Evolutionary conservation across 2,113 vertebrate species (phyloP).

Genomic region (Tursiops truncatus): DNA sequence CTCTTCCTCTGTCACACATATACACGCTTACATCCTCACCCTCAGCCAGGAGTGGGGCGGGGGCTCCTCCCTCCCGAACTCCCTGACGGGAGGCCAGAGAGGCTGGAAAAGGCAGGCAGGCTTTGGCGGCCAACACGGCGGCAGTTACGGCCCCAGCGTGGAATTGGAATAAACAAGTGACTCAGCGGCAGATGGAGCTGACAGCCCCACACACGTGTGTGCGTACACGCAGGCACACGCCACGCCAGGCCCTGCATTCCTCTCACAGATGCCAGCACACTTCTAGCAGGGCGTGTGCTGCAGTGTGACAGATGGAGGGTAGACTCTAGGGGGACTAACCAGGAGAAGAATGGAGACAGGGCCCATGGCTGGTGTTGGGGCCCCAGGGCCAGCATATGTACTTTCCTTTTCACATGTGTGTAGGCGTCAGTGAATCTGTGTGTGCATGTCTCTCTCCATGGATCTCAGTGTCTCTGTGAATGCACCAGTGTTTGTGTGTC

Average conservation of each 20-base stretch:
- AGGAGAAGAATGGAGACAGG: background rate
- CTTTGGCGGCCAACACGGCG: conserved; percentile 70
- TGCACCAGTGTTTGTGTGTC: background rate
- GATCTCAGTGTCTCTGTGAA: background rate
- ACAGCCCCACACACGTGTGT: conserved; percentile 68
- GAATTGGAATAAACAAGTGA: conserved; percentile 79
- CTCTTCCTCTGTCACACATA: background rate
- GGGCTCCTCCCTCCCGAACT: conserved; percentile 15
- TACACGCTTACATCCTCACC: background rate
- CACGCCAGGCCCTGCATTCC: conserved; percentile 18
- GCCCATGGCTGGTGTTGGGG: background rate
- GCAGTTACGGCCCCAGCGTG: conserved; percentile 74
- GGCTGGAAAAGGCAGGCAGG: conserved; percentile 73
- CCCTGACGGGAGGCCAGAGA: conserved; percentile 63
- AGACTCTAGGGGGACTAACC: background rate
- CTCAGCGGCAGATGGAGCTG: conserved; percentile 78
- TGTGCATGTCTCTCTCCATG: background rate
- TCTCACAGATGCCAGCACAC: background rate
- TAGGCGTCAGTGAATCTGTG: background rate
- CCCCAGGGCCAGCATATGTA: background rate
- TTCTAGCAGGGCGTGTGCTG: background rate
- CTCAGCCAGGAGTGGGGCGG: background rate
- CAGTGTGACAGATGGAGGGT: background rate
- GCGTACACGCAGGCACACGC: conserved; percentile 58
- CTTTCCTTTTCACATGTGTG: background rate